Base-by-base conservation (phyloP, 1,140 invertebrate genomes). In the Sminthurides bifidus region DNA sequence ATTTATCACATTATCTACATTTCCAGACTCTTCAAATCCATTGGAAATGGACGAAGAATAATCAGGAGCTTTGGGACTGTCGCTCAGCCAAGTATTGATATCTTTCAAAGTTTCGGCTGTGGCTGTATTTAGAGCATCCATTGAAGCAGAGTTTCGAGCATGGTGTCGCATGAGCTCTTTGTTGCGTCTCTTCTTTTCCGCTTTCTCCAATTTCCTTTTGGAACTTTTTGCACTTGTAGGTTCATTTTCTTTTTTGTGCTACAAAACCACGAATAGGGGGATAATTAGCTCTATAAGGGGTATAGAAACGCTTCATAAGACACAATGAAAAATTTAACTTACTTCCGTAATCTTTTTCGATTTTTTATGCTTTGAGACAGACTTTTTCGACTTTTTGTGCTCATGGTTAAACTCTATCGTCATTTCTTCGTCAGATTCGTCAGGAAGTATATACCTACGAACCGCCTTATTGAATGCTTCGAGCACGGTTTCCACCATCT, bases 71-170 rank as follows among this genome's bases (percentile, higher is more conserved):
- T 61, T 58, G 12, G 86, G 85, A 2, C 85, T 81, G 61, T 88
- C 84, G 67, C 88, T 85, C 40, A 91, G 70, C 85, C 85, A 88
- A 66, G 87, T 86, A 66, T 85, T 88, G 23, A 90, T 87, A 68
- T 89, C 86, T 76, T 79, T 66, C 3, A 68, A 61, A 23, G 49
- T 59, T 38, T 63, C 61, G 31, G 54, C 57, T 0, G 61, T 54
- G 0, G 56, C 56, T 1, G 53, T 37, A 14, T 24, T 31, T 5
- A 61, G 33, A 3, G 49, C 54, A 17, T 55, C 56, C 45, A 61
- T 58, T 24, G 60, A 38, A 44, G 40, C 41, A 29, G 53, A 55
- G 37, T 55, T 59, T n/a, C 53, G 38, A 33, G 52, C 51, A 31
- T 63, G 61, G 41, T 63, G 61, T n/a, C 60, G 46, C 60, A 62